Percentiles rank a stretch among this genome's conserved stretches.
Evolutionary conservation across 1,140 invertebrate genomes (phyloP).

Genomic region (Drosophila gunungcola): DNA sequence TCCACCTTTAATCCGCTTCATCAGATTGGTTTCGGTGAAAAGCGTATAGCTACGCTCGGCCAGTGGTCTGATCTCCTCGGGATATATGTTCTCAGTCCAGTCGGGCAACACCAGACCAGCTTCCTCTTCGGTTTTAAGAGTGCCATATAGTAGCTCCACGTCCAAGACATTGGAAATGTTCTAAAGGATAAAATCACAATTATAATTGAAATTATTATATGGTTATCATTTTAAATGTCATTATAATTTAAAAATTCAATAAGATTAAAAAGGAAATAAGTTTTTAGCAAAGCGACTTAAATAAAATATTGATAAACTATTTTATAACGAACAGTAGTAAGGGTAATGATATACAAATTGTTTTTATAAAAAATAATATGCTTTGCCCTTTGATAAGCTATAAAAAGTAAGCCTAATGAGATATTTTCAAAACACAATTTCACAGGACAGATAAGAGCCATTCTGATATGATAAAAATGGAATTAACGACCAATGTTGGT

Average conservation of each 20-base stretch:
- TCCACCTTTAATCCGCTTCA: conserved; percentile 91
- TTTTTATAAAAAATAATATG: too few relatives aligned
- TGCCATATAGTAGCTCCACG: conserved; percentile 91
- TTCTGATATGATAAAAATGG: background rate
- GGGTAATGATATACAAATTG: too few relatives aligned
- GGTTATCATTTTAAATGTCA: too few relatives aligned
- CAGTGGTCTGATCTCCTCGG: conserved; percentile 88
- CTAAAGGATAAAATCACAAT: conserved; percentile 50
- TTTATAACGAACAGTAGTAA: too few relatives aligned
- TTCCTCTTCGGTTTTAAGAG: conserved; percentile 89
- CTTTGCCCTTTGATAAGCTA: too few relatives aligned
- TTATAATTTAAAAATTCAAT: background rate
- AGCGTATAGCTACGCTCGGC: conserved; percentile 89
- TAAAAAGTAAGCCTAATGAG: too few relatives aligned
- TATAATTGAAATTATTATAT: too few relatives aligned
- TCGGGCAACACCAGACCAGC: conserved; percentile 89
- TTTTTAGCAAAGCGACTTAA: too few relatives aligned
- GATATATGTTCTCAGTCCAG: conserved; percentile 90
- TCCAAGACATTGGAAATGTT: conserved; percentile 88
- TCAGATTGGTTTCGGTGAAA: conserved; percentile 89
- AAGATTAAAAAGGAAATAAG: background rate
- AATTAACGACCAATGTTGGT: background rate
- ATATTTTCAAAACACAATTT: too few relatives aligned
- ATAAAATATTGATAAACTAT: too few relatives aligned
- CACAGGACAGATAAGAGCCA: too few relatives aligned